Percentiles rank a stretch among this genome's conserved stretches.
Conservation (phyloP, 2,888 invertebrate genomes). For the Lomographa bimaculata region DNA sequence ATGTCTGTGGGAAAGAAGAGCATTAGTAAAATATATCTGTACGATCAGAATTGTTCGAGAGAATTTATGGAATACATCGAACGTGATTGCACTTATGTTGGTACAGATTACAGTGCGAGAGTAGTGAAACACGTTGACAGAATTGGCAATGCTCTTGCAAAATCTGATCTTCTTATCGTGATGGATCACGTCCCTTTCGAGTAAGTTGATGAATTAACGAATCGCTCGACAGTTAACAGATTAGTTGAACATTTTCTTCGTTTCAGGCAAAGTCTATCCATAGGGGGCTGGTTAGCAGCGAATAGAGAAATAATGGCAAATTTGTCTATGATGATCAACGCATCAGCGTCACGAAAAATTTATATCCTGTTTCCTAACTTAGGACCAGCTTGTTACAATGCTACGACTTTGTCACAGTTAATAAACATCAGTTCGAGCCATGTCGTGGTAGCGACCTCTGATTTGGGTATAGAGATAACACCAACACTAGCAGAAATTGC, state of each 20-base stretch:
- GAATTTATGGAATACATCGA: conserved; percentile 59
- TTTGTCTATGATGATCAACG: conserved; percentile 76
- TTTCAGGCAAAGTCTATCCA: conserved; percentile 52
- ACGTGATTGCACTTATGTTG: conserved; percentile 58
- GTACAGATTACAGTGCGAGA: conserved; percentile 49
- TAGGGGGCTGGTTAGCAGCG: conserved; percentile 64
- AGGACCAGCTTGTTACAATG: conserved; percentile 84
- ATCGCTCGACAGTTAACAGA: no score
- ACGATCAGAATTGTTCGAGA: conserved; percentile 50
- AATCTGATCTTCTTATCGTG: conserved; percentile 79
- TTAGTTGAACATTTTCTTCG: no score
- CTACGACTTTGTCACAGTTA: conserved; percentile 68
- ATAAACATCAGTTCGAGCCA: conserved; percentile 67
- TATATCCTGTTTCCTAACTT: conserved; percentile 79
- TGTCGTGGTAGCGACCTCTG: conserved; percentile 83
- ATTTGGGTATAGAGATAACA: conserved; percentile 77
- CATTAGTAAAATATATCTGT: conserved; percentile 62
- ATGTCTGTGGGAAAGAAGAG: conserved; percentile 41
- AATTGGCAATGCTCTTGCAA: conserved; percentile 69
- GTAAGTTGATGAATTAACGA: no score
- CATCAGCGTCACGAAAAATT: conserved; percentile 68
- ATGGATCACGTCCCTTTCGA: conserved; percentile 70
- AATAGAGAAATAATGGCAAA: conserved; percentile 63
- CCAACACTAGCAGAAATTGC: conserved; percentile 66
- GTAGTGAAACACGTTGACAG: conserved; percentile 64